Evolutionary conservation across 2,888 invertebrate genomes (phyloP).

Genomic region (Seladonia tumulorum): DNA sequence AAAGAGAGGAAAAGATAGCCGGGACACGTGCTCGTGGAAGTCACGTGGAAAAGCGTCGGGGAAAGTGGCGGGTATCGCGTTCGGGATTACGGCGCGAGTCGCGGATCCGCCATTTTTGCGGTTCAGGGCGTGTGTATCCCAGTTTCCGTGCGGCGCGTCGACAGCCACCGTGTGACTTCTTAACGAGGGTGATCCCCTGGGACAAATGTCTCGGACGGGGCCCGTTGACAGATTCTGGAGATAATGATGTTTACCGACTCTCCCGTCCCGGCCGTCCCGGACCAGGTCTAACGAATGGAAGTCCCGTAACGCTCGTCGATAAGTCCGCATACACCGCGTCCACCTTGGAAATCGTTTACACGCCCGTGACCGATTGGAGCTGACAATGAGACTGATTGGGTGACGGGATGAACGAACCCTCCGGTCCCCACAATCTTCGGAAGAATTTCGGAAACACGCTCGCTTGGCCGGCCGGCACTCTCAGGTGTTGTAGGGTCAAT

Average conservation of each 20-base stretch:
- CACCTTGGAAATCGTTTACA: constrained; percentile 14
- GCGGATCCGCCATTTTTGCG: constrained; percentile 44
- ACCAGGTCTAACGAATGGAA: constrained; percentile 40
- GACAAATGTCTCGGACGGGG: constrained; percentile 57
- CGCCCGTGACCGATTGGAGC: constrained; percentile 14
- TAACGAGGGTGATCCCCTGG: constrained; percentile 66
- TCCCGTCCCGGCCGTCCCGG: constrained; percentile 14
- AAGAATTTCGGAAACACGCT: not conserved
- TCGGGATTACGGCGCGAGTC: constrained; percentile 48
- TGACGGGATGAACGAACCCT: constrained; percentile 16
- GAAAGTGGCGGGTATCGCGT: constrained; percentile 51
- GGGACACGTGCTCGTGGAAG: constrained; percentile 44
- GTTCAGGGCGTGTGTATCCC: constrained; percentile 19
- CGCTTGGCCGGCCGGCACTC: not conserved
- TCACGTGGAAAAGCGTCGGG: constrained; percentile 50
- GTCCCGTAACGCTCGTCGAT: constrained; percentile 51
- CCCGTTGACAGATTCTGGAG: constrained; percentile 60
- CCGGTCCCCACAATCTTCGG: not conserved
- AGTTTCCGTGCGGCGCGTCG: constrained; percentile 21
- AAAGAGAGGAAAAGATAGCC: constrained; percentile 6
- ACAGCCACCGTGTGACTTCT: constrained; percentile 43
- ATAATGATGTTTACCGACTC: constrained; percentile 69
- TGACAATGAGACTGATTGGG: constrained; percentile 36
- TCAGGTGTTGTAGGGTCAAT: not conserved
- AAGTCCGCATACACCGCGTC: constrained; percentile 47